A percentile compares a stretch with the other conserved stretches of the same genome.
These are phyloP conservation scores for Epinephelus moara DNA, from an alignment of 2,113 vertebrate genomes.

Conservation along the genomic window DNA sequence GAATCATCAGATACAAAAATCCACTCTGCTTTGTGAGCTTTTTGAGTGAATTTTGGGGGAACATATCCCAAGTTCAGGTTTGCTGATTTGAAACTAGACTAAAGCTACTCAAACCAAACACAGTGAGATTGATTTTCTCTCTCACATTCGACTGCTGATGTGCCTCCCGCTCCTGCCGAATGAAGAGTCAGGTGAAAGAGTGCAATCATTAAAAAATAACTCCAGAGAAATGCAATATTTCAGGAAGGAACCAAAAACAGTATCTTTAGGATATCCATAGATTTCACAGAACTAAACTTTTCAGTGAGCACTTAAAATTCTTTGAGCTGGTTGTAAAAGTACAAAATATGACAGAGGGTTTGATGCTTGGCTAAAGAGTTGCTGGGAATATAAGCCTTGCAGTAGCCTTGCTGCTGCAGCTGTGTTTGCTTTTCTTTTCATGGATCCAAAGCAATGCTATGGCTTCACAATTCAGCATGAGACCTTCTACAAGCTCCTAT, in stretches of 20 bases:
- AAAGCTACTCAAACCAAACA: conserved; percentile 66
- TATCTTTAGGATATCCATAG: neutral
- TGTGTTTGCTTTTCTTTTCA: neutral
- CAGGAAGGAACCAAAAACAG: conserved; percentile 6
- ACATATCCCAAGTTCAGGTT: conserved; percentile 12
- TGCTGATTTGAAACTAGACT: conserved; percentile 39
- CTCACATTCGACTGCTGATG: conserved; percentile 78
- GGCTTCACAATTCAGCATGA: neutral
- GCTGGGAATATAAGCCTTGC: neutral
- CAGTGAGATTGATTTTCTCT: conserved; percentile 36
- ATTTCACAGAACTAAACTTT: neutral
- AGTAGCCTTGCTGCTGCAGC: neutral
- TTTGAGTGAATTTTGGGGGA: conserved; percentile 28
- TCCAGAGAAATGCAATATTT: neutral
- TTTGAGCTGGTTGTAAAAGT: neutral
- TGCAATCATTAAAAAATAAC: conserved; percentile 69
- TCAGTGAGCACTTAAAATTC: neutral
- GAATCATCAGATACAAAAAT: conserved; percentile 51
- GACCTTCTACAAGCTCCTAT: neutral
- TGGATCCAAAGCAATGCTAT: neutral
- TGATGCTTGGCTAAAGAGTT: conserved; percentile 23
- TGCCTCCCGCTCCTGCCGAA: conserved; percentile 69
- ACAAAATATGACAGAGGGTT: neutral
- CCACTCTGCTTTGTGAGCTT: conserved; percentile 2
- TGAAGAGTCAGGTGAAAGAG: conserved; percentile 68